These are phyloP conservation scores for Drosophila punjabiensis DNA, from an alignment of 1,140 invertebrate species.

Conservation along the genomic window DNA sequence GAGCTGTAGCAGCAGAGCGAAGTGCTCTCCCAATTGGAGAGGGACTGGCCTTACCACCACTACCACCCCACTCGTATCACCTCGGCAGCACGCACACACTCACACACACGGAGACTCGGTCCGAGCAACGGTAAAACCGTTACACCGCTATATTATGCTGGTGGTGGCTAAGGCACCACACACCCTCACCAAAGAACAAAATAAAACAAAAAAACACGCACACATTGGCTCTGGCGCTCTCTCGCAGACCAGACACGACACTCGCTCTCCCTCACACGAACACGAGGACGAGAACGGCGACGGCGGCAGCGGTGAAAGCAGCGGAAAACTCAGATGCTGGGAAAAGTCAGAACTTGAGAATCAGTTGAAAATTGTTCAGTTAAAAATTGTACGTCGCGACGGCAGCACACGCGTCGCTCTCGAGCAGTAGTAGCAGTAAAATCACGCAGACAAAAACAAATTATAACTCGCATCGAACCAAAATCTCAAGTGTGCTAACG, in stretches of 20 bases:
- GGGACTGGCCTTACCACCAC: constrained; percentile 32
- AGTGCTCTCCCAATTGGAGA: constrained; percentile 72
- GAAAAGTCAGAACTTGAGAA: constrained; percentile 42
- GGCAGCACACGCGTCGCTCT: constrained; percentile 83
- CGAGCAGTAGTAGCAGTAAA: constrained; percentile 61
- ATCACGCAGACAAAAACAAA: constrained; percentile 62
- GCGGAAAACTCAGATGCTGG: constrained; percentile 47
- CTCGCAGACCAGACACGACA: constrained; percentile 7
- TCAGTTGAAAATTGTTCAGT: constrained; percentile 77
- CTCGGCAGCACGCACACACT: constrained; percentile 52
- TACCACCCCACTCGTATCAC: constrained; percentile 51
- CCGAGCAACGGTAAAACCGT: constrained; percentile 66
- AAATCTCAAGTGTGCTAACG: constrained; percentile 8
- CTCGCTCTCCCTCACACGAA: constrained; percentile 34
- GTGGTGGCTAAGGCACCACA: constrained; percentile 63
- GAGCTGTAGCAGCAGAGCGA: not conserved
- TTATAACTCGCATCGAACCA: constrained; percentile 30
- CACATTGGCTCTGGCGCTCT: constrained; percentile 26
- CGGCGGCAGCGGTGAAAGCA: constrained; percentile 32
- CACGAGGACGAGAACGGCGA: constrained; percentile 31
- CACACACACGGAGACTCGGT: constrained; percentile 41
- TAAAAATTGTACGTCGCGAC: constrained; percentile 83
- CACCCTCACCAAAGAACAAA: constrained; percentile 12
- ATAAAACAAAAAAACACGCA: not conserved
- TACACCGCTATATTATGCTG: constrained; percentile 76